A percentile compares a stretch with the other conserved stretches of the same genome.
phyloP scores from a whole-genome alignment of 92 coral and sea anemone genomes.

The Isaurus tuberculatus region DNA sequence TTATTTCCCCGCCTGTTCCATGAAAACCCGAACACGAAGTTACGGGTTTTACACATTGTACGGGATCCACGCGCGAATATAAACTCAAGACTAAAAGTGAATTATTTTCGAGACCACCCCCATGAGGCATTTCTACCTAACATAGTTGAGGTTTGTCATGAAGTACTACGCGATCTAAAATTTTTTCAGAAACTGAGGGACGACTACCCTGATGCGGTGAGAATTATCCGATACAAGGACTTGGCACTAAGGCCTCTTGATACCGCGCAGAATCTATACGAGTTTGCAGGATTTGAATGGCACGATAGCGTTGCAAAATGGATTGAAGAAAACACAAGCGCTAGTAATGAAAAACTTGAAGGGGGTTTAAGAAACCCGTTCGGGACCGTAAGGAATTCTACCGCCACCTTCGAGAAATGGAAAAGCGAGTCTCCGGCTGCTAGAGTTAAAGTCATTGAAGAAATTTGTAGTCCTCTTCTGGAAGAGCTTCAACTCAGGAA shows the following conservation, averaged over 20 bases:
- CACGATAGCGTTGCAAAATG: constrained; percentile 48
- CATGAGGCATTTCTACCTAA: constrained; percentile 15
- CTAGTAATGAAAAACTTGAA: constrained; percentile 46
- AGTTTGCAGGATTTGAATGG: constrained; percentile 66
- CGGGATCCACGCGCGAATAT: constrained; percentile 66
- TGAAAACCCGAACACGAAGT: constrained; percentile 54
- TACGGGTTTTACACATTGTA: constrained; percentile 60
- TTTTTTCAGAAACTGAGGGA: constrained; percentile 47
- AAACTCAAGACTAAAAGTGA: constrained; percentile 56
- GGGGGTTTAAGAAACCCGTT: constrained; percentile 24
- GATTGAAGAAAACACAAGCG: constrained; percentile 51
- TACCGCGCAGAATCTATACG: constrained; percentile 57
- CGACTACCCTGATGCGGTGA: constrained; percentile 27
- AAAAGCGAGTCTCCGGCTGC: constrained; percentile 48
- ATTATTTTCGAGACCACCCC: constrained; percentile 41
- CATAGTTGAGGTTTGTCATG: constrained; percentile 52
- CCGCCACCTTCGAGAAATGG: constrained; percentile 63
- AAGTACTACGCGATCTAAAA: constrained; percentile 50
- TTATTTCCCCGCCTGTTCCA: constrained; percentile 46
- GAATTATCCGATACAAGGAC: constrained; percentile 53
- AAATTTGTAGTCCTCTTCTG: constrained; percentile 52
- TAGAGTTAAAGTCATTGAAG: constrained; percentile 49
- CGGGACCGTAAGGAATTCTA: constrained; percentile 58
- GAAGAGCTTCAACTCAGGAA: constrained; percentile 44
- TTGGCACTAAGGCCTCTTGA: constrained; percentile 52